These are phyloP conservation scores for Phymatocera aterrima DNA, from an alignment of 2,888 invertebrate genomes.

Conservation along the genomic window DNA sequence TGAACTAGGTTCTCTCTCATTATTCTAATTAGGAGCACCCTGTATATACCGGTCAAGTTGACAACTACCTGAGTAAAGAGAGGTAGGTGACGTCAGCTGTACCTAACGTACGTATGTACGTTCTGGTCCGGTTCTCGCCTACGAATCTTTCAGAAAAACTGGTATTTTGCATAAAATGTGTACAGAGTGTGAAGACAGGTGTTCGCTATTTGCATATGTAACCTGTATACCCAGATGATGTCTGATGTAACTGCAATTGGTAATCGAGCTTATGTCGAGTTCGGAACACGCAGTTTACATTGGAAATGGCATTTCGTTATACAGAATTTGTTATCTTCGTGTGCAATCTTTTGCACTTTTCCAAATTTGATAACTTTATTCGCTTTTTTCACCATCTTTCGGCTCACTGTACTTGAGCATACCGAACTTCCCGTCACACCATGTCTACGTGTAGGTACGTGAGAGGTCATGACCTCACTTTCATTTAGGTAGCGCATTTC, in stretches of 20 bases:
- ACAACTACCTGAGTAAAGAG: conserved; percentile 5
- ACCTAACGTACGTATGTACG: not conserved
- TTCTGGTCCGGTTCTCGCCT: conserved; percentile 22
- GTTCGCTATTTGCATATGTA: not conserved
- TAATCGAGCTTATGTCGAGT: too few species aligned
- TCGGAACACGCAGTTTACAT: too few species aligned
- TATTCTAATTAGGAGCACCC: not conserved
- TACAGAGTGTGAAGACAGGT: not conserved
- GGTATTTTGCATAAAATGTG: conserved; percentile 36
- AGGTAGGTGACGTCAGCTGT: not conserved
- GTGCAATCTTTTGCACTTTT: too few species aligned
- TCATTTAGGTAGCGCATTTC: not conserved
- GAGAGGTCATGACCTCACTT: conserved; percentile 3
- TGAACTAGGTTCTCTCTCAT: not conserved
- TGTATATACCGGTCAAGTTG: conserved; percentile 37
- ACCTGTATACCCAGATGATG: not conserved
- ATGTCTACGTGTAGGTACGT: too few species aligned
- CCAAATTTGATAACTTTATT: too few species aligned
- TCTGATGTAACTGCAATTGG: not conserved
- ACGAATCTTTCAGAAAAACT: conserved; percentile 31
- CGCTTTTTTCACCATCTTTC: not conserved
- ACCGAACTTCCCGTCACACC: too few species aligned
- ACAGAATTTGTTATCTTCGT: too few species aligned
- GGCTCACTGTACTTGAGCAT: not conserved
- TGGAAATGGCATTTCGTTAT: too few species aligned